phyloP scores from a whole-genome alignment of 2,888 invertebrate genomes.

The Fragum whitleyi region DNA sequence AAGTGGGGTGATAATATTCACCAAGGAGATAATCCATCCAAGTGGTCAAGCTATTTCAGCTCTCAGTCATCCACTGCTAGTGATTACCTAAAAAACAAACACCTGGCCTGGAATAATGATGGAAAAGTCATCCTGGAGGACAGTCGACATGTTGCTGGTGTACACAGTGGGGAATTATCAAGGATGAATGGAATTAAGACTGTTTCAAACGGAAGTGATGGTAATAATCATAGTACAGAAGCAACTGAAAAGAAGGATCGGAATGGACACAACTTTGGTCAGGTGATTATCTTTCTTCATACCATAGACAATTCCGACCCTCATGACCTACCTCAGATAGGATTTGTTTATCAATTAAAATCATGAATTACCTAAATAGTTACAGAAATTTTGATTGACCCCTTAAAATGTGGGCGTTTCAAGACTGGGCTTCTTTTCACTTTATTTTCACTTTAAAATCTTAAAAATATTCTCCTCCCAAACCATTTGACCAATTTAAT shows the following conservation, averaged over 20 bases:
- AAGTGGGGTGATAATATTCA: conserved; percentile 34
- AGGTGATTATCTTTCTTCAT: not conserved
- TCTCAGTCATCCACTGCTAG: conserved; percentile 60
- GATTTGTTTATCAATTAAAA: too few species aligned
- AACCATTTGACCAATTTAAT: too few species aligned
- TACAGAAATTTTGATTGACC: too few species aligned
- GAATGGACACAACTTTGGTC: not conserved
- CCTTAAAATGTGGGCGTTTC: too few species aligned
- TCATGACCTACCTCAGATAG: too few species aligned
- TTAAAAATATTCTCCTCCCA: too few species aligned
- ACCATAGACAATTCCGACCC: too few species aligned
- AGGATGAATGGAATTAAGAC: not conserved
- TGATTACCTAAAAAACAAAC: conserved; percentile 41
- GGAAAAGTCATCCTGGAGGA: conserved; percentile 36
- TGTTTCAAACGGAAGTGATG: not conserved
- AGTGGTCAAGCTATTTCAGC: conserved; percentile 52
- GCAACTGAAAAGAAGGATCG: not conserved
- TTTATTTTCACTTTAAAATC: too few species aligned
- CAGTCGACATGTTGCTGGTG: not conserved
- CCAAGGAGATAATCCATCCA: conserved; percentile 26
- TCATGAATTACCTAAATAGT: too few species aligned
- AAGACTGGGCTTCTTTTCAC: too few species aligned
- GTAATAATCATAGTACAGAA: not conserved
- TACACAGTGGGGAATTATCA: not conserved
- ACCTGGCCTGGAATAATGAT: conserved; percentile 28